Base-by-base conservation (phyloP, 2,113 vertebrate genomes). In the Pandion haliaetus region DNA sequence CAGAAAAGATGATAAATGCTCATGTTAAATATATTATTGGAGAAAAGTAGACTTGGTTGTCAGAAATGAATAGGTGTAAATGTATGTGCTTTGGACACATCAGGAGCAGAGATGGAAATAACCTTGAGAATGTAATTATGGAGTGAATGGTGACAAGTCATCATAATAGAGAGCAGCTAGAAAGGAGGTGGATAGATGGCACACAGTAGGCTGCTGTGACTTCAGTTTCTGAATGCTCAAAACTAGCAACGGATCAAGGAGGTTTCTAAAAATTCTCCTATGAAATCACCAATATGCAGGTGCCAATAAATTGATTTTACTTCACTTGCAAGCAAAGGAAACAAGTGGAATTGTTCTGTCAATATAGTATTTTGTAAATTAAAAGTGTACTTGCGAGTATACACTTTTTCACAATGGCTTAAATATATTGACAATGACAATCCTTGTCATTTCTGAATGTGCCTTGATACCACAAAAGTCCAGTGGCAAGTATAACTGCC, bases 91-190 rank as follows among this genome's bases (percentile, higher is more conserved):
- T 88, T 77, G 74, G 95, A 92, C 93, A 73, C 85, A 96, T 86
- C 54, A 80, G 82, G n/a, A 91, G 34, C 8, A 90, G 71, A 92
- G 88, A 94, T 73, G 74, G 90, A 96, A 97, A 90, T 93, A 96
- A 93, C 96, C 92, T 90, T 94, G 92, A 88, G 63, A 95, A 97
- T 71, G 82, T 90, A 96, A 94, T 96, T 94, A 96, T 14, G 79
- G 67, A 92, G 62, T 42, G 86, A 95, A 91, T 67, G 55, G 89
- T 90, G 90, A 83, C 90, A 93, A 93, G 92, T 90, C 87, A 95
- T 93, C 57, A 40, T 81, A 92, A 93, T 47, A 78, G 93, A 91
- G 66, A 90, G 47, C 70, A 66, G 50, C 69, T 62, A 91, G 73
- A 84, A 93, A 91, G 92, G 58, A 95, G 85, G 74, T 88, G 74